Conservation (phyloP, 2,797 vertebrate genomes). For the Squalus acanthias region DNA sequence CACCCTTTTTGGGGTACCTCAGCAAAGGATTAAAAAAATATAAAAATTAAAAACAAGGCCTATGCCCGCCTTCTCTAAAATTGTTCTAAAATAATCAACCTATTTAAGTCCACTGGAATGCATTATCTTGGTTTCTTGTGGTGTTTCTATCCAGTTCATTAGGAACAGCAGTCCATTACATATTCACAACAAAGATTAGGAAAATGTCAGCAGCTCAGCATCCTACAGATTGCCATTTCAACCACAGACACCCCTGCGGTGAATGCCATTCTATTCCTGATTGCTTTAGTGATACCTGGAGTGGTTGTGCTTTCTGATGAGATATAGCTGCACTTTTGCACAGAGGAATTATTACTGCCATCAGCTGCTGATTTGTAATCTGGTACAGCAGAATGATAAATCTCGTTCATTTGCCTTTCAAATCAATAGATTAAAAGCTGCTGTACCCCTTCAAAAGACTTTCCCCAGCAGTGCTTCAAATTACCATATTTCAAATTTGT, state of each 20-base stretch:
- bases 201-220: slow-evolving; percentile 64
- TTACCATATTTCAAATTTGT: neutral
- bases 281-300: slow-evolving; percentile 44
- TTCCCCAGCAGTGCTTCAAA: neutral
- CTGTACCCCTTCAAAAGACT: neutral
- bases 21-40: neutral
- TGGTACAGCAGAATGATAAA: neutral
- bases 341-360: neutral
- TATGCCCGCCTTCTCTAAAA: neutral
- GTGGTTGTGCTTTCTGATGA: neutral
- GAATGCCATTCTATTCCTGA: slow-evolving; percentile 41
- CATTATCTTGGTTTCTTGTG: slow-evolving; percentile 48
- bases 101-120: slow-evolving; percentile 38
- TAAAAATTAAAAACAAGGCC: neutral
- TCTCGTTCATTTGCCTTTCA: neutral
- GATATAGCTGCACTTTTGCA: neutral
- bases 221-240: slow-evolving; percentile 57
- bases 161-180: slow-evolving; percentile 64
- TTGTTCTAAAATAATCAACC: slow-evolving; percentile 39
- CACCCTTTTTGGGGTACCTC: neutral
- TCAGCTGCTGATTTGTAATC: neutral
- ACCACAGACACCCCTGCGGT: slow-evolving; percentile 49
- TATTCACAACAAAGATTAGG: slow-evolving; percentile 52
- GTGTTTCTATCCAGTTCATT: slow-evolving; percentile 57
- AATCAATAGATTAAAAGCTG: neutral